These are phyloP conservation scores for Corvus moneduloides DNA, from an alignment of 2,113 vertebrate species.

Conservation along the genomic window DNA sequence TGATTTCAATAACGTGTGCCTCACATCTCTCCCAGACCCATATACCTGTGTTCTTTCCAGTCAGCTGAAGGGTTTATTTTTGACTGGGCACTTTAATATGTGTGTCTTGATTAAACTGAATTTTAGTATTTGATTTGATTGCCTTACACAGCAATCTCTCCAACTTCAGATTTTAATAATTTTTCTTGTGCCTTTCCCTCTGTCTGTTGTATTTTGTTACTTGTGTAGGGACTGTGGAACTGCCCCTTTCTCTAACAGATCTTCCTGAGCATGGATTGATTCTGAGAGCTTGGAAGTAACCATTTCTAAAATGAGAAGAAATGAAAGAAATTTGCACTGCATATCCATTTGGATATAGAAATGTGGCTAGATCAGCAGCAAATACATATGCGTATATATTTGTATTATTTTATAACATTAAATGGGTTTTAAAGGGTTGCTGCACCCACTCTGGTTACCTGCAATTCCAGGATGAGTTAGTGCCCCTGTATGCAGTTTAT, in stretches of 20 bases:
- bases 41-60: neutral
- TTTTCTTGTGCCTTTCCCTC: neutral
- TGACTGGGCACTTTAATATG: neutral
- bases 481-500: neutral
- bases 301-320: neutral
- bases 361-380: neutral
- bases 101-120: neutral
- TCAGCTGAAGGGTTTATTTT: neutral
- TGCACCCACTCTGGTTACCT: neutral
- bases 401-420: neutral
- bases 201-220: neutral
- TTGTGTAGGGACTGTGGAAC: neutral
- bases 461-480: neutral
- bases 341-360: neutral
- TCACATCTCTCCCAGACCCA: neutral
- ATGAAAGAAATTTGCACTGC: neutral
- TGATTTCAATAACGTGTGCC: neutral
- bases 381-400: neutral
- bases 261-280: neutral
- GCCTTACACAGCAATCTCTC: neutral
- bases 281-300: neutral
- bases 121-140: slow-evolving; percentile 2
- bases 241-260: neutral
- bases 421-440: neutral
- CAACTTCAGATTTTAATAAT: neutral